Evolutionary conservation across 2,888 invertebrate species (phyloP).

Genomic region (Pammene fasciana): DNA sequence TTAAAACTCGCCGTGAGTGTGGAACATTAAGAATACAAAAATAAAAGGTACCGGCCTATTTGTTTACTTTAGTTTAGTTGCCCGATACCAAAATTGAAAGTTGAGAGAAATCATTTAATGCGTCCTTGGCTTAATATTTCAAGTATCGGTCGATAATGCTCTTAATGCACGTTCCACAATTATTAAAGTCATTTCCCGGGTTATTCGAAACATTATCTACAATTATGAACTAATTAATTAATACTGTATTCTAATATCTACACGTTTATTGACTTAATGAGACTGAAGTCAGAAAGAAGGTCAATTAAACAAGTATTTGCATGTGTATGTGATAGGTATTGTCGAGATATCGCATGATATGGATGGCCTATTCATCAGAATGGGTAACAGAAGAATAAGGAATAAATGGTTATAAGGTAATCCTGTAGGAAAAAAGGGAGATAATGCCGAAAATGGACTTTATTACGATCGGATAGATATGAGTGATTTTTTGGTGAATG

Average conservation of each 20-base stretch:
- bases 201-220: conserved; percentile 14
- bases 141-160: not conserved
- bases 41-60: not conserved
- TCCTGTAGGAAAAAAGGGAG: conserved; percentile 57
- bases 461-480: too few species aligned
- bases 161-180: not conserved
- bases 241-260: too few species aligned
- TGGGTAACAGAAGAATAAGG: too few species aligned
- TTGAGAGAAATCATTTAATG: conserved; percentile 2
- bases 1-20: not conserved
- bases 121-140: conserved; percentile 9
- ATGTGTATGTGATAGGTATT: conserved; percentile 1
- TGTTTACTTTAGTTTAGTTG: not conserved
- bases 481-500: too few species aligned
- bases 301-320: conserved; percentile 16
- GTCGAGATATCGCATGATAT: conserved; percentile 58
- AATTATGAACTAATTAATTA: not conserved
- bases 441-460: too few species aligned
- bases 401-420: conserved; percentile 41
- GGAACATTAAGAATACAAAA: not conserved
- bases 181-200: not conserved
- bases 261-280: not conserved
- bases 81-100: not conserved
- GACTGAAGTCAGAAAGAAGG: conserved; percentile 22
- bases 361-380: too few species aligned